phyloP scores from a whole-genome alignment of 2,797 vertebrate genomes.

The Arctocebus calabarensis region DNA sequence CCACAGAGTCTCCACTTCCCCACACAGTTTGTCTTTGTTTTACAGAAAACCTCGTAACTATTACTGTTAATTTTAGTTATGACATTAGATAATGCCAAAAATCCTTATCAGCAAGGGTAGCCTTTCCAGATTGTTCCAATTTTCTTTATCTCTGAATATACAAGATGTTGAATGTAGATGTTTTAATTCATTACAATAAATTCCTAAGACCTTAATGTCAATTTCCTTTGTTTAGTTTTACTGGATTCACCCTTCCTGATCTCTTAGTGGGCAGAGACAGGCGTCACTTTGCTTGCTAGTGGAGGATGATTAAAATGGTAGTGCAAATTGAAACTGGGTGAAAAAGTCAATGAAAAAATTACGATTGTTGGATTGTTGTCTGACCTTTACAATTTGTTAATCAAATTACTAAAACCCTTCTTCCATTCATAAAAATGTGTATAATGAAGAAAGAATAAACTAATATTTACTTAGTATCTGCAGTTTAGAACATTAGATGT shows the following conservation, averaged over 20 bases:
- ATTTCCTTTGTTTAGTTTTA: neutral
- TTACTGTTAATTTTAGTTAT: conserved; percentile 45
- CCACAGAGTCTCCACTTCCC: neutral
- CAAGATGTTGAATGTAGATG: conserved; percentile 15
- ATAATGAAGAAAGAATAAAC: neutral
- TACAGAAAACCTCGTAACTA: conserved; percentile 2
- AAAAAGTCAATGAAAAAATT: neutral
- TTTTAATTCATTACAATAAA: neutral
- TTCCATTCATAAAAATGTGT: neutral
- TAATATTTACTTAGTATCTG: neutral
- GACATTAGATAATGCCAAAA: neutral
- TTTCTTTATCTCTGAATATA: neutral
- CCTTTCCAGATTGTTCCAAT: neutral
- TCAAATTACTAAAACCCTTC: neutral
- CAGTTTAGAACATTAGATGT: neutral
- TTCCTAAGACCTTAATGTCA: neutral
- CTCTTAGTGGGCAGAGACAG: neutral
- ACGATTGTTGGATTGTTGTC: neutral
- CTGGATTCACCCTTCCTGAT: neutral
- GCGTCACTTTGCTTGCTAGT: neutral
- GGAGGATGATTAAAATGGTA: neutral
- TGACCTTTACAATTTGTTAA: neutral
- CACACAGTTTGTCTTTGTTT: conserved; percentile 33
- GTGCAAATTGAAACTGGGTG: neutral
- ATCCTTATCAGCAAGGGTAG: neutral